Percentiles rank a stretch among this genome's conserved stretches.
These are phyloP conservation scores for Strigops habroptila DNA, from an alignment of 2,113 vertebrate species.

Conservation along the genomic window DNA sequence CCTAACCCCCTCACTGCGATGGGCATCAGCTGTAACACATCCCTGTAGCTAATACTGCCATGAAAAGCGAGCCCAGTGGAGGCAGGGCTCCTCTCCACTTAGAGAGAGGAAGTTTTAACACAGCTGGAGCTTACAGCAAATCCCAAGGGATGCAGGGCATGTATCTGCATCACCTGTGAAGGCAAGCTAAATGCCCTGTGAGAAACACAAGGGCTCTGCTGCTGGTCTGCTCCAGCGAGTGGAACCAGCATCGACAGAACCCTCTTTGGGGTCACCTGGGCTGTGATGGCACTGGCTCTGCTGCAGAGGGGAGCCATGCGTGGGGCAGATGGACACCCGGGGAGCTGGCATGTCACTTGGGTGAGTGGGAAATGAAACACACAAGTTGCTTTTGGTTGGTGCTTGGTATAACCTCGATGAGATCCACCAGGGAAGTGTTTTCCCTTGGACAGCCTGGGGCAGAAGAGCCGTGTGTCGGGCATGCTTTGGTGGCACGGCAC, in stretches of 20 bases:
- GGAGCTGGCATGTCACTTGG: background rate
- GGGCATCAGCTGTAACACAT: background rate
- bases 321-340: rapidly evolving
- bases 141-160: background rate
- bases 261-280: background rate
- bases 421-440: background rate
- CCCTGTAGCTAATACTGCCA: background rate
- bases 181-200: background rate
- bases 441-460: rapidly evolving
- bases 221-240: background rate
- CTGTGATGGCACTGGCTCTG: background rate
- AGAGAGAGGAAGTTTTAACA: background rate
- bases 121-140: background rate
- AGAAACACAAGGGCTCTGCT: background rate
- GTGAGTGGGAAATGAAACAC: rapidly evolving
- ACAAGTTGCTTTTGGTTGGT: background rate
- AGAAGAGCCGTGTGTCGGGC: background rate
- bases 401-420: background rate
- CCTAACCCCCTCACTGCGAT: background rate
- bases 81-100: background rate
- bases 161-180: rapidly evolving
- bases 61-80: background rate
- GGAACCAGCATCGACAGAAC: rapidly evolving
- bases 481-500: background rate
- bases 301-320: rapidly evolving